Conservation (phyloP, 2,113 vertebrate species). For the Plecturocebus donacophilus region DNA sequence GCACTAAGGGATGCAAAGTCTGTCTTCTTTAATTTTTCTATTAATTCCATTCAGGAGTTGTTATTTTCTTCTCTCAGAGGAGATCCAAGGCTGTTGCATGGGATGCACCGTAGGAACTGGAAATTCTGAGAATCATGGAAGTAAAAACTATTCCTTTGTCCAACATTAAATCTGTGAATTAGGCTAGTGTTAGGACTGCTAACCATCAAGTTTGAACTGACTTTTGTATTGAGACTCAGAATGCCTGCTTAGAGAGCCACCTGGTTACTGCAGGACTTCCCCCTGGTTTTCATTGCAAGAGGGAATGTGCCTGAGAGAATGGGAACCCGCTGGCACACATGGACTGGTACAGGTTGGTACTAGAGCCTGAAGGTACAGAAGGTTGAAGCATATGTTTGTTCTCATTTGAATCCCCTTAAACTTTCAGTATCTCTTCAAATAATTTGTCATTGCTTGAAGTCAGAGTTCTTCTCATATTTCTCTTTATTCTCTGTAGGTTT, state of each 20-base stretch:
- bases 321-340: neutral
- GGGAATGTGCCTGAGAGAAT: neutral
- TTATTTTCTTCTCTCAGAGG: neutral
- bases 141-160: neutral
- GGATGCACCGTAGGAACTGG: neutral
- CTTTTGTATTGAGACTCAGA: neutral
- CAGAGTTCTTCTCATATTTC: neutral
- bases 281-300: neutral
- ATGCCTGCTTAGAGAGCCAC: neutral
- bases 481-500: slow-evolving; percentile 16
- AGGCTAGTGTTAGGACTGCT: neutral
- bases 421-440: neutral
- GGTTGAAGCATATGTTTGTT: neutral
- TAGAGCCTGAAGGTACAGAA: neutral
- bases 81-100: neutral
- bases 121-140: neutral
- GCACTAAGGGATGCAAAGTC: neutral
- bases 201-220: neutral
- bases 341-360: neutral
- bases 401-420: slow-evolving; percentile 34
- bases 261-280: neutral
- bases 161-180: neutral
- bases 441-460: slow-evolving; percentile 25
- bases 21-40: slow-evolving; percentile 5
- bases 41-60: neutral